Evolutionary conservation across 2,113 vertebrate species (phyloP).

Genomic region (Amazona guildingii): DNA sequence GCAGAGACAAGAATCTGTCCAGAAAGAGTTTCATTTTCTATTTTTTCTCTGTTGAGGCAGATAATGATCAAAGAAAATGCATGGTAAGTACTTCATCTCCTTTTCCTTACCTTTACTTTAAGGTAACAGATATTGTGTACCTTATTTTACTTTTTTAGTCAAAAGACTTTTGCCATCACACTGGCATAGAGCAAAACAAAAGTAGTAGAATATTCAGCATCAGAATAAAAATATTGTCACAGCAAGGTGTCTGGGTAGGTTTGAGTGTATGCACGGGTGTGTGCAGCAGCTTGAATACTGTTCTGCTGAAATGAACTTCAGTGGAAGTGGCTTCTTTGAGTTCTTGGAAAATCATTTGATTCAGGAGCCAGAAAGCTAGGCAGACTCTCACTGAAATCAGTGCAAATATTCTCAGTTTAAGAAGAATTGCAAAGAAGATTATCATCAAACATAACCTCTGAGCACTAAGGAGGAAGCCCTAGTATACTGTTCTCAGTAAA

Average conservation of each 20-base stretch:
- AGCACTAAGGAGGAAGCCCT: not conserved
- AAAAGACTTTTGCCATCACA: not conserved
- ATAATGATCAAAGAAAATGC: not conserved
- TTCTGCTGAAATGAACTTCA: not conserved
- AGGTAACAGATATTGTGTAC: not conserved
- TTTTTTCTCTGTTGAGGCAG: not conserved
- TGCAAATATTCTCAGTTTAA: not conserved
- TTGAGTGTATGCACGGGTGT: rapidly evolving
- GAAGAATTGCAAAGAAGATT: not conserved
- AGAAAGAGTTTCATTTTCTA: not conserved
- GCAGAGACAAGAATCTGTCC: not conserved
- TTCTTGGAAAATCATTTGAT: not conserved
- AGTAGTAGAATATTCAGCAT: not conserved
- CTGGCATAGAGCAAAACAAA: not conserved
- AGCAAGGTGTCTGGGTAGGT: not conserved
- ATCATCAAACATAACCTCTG: not conserved
- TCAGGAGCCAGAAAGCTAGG: not conserved
- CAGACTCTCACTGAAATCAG: not conserved
- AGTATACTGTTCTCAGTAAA: not conserved
- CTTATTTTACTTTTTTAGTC: not conserved
- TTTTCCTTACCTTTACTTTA: not conserved
- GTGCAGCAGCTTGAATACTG: rapidly evolving
- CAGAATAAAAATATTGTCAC: not conserved
- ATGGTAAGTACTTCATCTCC: not conserved
- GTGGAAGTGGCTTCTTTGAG: not conserved